Evolutionary conservation across 2,797 vertebrate genomes (phyloP).

Genomic region (Eidolon dupreanum): DNA sequence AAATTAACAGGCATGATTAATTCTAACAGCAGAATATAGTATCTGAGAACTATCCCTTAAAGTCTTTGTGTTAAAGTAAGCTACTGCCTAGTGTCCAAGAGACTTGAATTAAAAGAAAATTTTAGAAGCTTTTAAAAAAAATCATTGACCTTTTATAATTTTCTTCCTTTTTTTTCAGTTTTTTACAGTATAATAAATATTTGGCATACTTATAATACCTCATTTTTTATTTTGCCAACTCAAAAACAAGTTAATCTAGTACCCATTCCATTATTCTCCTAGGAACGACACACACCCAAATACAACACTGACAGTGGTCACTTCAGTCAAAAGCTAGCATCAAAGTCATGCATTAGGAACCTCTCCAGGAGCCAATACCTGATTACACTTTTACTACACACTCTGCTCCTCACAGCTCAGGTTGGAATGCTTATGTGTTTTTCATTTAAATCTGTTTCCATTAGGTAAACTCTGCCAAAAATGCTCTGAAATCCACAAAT

Average conservation of each 20-base stretch:
- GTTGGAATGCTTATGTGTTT: constrained; percentile 55
- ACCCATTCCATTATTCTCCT: constrained; percentile 1
- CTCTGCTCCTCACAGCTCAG: neutral
- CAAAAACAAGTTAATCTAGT: neutral
- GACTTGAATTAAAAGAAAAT: neutral
- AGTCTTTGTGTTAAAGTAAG: neutral
- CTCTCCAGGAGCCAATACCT: neutral
- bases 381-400: neutral
- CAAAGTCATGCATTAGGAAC: neutral
- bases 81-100: constrained; percentile 35
- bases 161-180: neutral
- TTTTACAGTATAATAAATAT: constrained; percentile 13
- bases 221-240: constrained; percentile 45
- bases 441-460: constrained; percentile 3
- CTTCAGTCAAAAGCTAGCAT: neutral
- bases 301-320: neutral
- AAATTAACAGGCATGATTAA: constrained; percentile 30
- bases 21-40: constrained; percentile 44
- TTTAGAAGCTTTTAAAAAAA: constrained; percentile 24
- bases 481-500: constrained; percentile 28
- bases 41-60: constrained; percentile 37
- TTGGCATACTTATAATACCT: constrained; percentile 16
- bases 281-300: neutral
- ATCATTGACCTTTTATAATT: neutral
- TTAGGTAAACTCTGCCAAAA: constrained; percentile 54